Percentiles rank a stretch among this genome's conserved stretches.
Evolutionary conservation across 2,113 vertebrate species (phyloP).

Genomic region (Petaurus breviceps): DNA sequence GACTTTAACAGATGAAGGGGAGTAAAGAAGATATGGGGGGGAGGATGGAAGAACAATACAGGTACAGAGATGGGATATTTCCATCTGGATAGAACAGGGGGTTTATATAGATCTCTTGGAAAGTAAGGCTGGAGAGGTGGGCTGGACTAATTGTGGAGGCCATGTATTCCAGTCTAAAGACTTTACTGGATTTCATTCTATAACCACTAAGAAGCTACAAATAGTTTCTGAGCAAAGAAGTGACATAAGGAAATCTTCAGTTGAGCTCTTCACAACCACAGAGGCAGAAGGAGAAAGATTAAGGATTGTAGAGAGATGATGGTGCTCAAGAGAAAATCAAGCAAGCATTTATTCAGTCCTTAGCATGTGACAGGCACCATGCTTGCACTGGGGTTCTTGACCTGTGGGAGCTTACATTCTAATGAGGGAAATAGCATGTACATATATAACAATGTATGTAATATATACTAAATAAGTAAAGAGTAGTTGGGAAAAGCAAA

Average conservation of each 20-base stretch:
- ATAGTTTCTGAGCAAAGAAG: background rate
- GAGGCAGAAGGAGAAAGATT: background rate
- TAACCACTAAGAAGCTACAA: background rate
- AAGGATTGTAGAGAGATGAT: background rate
- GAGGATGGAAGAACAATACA: background rate
- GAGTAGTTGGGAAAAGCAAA: background rate
- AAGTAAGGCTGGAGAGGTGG: background rate
- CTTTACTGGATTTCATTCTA: background rate
- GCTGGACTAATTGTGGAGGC: background rate
- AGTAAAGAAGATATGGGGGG: background rate
- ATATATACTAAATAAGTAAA: background rate
- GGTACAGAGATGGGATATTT: background rate
- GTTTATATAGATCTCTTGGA: background rate
- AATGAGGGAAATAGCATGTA: background rate
- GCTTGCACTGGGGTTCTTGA: background rate
- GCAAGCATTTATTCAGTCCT: background rate
- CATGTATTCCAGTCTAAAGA: background rate
- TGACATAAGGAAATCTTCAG: background rate
- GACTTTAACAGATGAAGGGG: background rate
- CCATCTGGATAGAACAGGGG: background rate
- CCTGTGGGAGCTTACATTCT: background rate
- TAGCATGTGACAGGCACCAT: background rate
- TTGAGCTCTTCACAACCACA: background rate
- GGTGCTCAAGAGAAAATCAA: background rate
- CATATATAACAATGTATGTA: background rate